Evolutionary conservation across 2,888 invertebrate species (phyloP).

Genomic region (Pristionchus arcanus): DNA sequence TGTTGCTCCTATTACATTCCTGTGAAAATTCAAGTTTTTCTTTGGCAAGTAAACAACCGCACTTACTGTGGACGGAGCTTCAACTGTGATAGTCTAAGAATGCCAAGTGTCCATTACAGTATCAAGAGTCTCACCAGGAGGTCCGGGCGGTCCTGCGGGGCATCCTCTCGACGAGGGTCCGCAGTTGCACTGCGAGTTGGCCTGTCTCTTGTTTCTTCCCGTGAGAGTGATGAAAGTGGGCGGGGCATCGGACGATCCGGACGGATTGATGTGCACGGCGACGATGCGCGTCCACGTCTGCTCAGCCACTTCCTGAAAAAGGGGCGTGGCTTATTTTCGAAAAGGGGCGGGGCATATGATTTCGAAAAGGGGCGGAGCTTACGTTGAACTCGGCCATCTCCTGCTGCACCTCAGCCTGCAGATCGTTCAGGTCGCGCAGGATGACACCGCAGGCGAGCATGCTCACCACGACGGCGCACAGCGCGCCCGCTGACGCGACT

Average conservation of each 20-base stretch:
- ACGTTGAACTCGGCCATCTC: constrained; percentile 56
- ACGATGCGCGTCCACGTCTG: constrained; percentile 48
- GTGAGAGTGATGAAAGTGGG: constrained; percentile 41
- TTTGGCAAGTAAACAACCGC: no score
- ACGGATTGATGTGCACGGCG: constrained; percentile 50
- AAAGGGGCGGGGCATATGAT: no score
- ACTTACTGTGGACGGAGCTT: no score
- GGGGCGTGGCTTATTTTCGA: no score
- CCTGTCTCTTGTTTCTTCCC: constrained; percentile 10
- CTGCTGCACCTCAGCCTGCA: constrained; percentile 50
- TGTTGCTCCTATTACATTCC: no score
- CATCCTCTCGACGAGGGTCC: constrained; percentile 46
- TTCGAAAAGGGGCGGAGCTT: constrained; percentile 32
- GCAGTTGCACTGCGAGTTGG: constrained; percentile 40
- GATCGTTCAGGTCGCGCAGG: constrained; percentile 52
- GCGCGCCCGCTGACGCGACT: constrained; percentile 49
- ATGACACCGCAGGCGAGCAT: constrained; percentile 52
- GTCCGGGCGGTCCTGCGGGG: constrained; percentile 62
- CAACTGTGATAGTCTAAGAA: no score
- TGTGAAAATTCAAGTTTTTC: no score
- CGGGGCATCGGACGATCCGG: constrained; percentile 51
- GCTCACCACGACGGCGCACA: constrained; percentile 34
- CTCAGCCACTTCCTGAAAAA: constrained; percentile 30
- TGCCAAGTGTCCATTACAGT: no score
- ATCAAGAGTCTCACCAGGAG: constrained; percentile 42